Conservation (phyloP, 2,113 vertebrate species). For the Erpornis zantholeuca region DNA sequence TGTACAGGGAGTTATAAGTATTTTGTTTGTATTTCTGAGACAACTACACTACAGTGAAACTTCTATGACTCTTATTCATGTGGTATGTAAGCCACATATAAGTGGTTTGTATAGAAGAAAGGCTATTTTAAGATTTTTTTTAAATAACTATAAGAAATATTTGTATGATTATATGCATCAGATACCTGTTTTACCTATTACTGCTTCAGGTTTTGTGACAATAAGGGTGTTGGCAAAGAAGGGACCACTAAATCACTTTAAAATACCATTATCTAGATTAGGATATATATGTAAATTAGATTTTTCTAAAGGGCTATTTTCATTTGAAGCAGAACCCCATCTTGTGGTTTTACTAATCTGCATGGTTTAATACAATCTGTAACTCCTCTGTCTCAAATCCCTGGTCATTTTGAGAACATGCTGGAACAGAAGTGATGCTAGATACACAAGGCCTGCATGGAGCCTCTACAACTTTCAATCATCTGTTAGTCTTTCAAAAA, state of each 20-base stretch:
- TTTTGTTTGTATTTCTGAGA: background rate
- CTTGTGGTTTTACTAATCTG: background rate
- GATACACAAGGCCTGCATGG: background rate
- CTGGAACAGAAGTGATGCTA: background rate
- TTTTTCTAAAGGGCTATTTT: background rate
- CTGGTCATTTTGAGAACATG: background rate
- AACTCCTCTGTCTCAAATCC: background rate
- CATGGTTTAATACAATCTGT: background rate
- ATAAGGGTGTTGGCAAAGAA: background rate
- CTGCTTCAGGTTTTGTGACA: background rate
- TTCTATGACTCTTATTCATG: background rate
- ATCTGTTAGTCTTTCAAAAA: background rate
- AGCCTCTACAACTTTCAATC: background rate
- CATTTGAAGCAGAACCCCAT: background rate
- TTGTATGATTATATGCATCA: background rate
- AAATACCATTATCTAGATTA: background rate
- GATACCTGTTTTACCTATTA: background rate
- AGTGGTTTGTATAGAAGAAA: background rate
- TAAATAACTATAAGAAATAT: background rate
- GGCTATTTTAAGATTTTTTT: background rate
- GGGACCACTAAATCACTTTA: background rate
- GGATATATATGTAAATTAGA: background rate
- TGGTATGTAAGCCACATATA: fast-evolving
- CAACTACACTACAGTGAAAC: background rate
- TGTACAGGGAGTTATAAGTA: background rate